Evolutionary conservation across 64 coral and sea anemone species (phyloP).

Genomic region (Trachythela sp.): DNA sequence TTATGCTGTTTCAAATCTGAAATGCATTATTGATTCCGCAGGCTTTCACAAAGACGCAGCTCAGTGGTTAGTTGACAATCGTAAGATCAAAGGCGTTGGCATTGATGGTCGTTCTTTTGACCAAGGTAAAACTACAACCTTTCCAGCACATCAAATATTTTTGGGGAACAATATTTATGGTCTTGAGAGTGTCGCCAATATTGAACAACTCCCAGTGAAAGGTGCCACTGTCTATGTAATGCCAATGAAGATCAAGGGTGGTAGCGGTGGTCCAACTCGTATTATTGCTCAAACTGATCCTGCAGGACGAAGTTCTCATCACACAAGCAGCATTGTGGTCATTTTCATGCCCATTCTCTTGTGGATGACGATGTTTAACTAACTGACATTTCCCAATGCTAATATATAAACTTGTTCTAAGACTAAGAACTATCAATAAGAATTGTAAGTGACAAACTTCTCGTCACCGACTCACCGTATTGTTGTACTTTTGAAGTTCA

Average conservation of each 20-base stretch:
- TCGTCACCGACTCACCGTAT: too few species aligned
- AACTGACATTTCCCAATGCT: too few species aligned
- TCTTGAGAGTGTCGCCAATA: conserved; percentile 66
- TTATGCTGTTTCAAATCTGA: too few species aligned
- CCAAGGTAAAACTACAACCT: conserved; percentile 47
- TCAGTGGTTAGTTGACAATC: conserved; percentile 48
- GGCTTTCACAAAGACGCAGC: conserved; percentile 49
- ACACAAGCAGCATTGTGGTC: background rate
- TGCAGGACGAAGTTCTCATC: background rate
- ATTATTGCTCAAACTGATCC: conserved; percentile 52
- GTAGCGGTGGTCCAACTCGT: conserved; percentile 58
- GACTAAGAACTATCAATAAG: too few species aligned
- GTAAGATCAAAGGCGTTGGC: conserved; percentile 56
- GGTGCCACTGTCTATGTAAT: conserved; percentile 57
- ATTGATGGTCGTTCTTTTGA: conserved; percentile 57
- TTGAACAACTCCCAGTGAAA: conserved; percentile 58
- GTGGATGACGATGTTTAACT: background rate
- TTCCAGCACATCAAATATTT: conserved; percentile 38
- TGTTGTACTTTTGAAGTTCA: too few species aligned
- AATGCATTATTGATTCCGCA: background rate
- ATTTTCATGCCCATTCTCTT: background rate
- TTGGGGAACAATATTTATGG: conserved; percentile 47
- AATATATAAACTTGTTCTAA: too few species aligned
- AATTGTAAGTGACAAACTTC: too few species aligned
- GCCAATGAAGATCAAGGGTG: conserved; percentile 54